Percentiles rank a stretch among this genome's conserved stretches.
phyloP scores from a whole-genome alignment of 2,113 vertebrate species.

The Nanorana parkeri region DNA sequence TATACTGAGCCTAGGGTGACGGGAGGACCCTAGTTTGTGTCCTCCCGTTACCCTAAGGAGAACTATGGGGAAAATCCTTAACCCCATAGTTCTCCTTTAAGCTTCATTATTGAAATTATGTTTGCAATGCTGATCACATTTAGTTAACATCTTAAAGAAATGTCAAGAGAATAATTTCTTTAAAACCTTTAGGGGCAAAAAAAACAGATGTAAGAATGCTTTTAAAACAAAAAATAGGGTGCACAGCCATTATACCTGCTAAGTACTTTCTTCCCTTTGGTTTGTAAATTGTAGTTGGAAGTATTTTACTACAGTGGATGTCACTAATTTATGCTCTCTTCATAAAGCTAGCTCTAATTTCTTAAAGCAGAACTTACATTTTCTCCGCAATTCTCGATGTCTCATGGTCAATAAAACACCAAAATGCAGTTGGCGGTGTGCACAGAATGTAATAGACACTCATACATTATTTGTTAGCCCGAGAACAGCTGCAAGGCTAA shows the following conservation, averaged over 20 bases:
- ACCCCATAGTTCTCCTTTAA: too few species aligned
- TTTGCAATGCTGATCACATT: too few species aligned
- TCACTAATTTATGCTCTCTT: background rate
- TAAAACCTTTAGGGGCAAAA: too few species aligned
- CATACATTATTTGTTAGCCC: slow-evolving; percentile 51
- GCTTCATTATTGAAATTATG: too few species aligned
- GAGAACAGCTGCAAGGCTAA: slow-evolving; percentile 46
- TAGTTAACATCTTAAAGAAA: too few species aligned
- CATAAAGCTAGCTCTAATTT: background rate
- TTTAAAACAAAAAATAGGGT: too few species aligned
- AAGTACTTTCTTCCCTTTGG: background rate
- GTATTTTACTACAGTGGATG: background rate
- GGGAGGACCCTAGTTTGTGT: too few species aligned
- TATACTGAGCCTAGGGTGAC: too few species aligned
- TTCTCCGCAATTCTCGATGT: slow-evolving; percentile 17
- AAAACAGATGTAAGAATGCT: too few species aligned
- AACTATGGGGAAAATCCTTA: too few species aligned
- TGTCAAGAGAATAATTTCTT: too few species aligned
- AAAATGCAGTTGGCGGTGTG: slow-evolving; percentile 4
- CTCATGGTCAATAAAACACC: slow-evolving; percentile 21
- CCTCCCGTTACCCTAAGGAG: too few species aligned
- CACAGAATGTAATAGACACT: slow-evolving; percentile 51
- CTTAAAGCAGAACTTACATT: background rate
- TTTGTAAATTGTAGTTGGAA: background rate
- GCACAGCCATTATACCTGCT: background rate